Base-by-base conservation (phyloP, 2,797 vertebrate genomes). In the Eremophila alpestris region DNA sequence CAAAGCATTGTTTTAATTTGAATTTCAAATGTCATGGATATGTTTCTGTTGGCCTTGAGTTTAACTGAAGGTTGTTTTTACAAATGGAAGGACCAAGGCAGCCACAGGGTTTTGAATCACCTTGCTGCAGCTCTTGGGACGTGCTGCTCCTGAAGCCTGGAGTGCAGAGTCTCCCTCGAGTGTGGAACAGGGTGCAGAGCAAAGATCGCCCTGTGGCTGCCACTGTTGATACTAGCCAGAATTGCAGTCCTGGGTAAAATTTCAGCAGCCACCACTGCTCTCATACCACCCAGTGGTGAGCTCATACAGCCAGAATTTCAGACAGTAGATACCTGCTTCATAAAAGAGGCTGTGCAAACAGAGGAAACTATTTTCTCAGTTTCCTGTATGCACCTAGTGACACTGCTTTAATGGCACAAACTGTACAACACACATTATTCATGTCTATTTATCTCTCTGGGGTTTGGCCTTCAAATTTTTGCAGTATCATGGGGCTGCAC, bases 401-500 rank as follows among this genome's bases (percentile, higher is more conserved):
- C 34, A 16, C 16, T 55, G 15, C 46, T 81, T 93, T 76, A 87
- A 65, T 17, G 65, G 41, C 56, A 48, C 2, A 3, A 59, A 49
- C 75, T 71, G 45, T 65, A 56, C 62, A 84, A 51, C 16, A 20
- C 43, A 20, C n/a, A 69, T 79, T 87, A 93, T 82, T 90, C 41
- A 23, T 49, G 63, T 78, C 91, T 82, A 60, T 49, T 96, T 94
- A 58, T 90, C 71, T 95, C 89, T 62, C 67, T 75, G 4, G 2
- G 32, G 38, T 92, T 89, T 86, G 76, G 83, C 90, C 87, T 96
- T 97, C 95, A 94, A 90, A 94, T 69, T 80, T 73, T 89, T 93
- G 95, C 16, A 3, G 18, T 95, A 58, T 48, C 46, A 0, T 56
- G n/a, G 1, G 6, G 78, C 87, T 94, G 76, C 89, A 93, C 8